A percentile compares a stretch with the other conserved stretches of the same genome.
These are phyloP conservation scores for Amia ocellicauda DNA, from an alignment of 2,113 vertebrate species.

Conservation along the genomic window DNA sequence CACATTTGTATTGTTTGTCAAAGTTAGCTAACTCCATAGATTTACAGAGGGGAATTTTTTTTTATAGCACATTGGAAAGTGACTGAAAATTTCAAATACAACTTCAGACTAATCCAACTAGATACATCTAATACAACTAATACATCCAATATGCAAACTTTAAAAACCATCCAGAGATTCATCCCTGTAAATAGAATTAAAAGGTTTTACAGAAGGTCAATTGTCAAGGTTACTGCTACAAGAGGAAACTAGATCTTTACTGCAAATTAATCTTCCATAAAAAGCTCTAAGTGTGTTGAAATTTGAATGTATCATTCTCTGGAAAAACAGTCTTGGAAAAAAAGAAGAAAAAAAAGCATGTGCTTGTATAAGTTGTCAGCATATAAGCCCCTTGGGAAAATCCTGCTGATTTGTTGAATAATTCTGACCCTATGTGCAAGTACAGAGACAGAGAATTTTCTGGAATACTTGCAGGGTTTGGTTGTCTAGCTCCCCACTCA, in stretches of 20 bases:
- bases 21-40: background rate
- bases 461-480: slow-evolving; percentile 58
- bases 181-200: background rate
- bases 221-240: slow-evolving; percentile 23
- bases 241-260: slow-evolving; percentile 38
- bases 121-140: too few relatives aligned
- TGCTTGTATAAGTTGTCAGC: slow-evolving; percentile 72
- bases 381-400: slow-evolving; percentile 47
- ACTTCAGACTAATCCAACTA: too few relatives aligned
- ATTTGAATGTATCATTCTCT: slow-evolving; percentile 48
- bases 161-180: slow-evolving; percentile 6
- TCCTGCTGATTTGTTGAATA: slow-evolving; percentile 71
- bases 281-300: slow-evolving; percentile 27
- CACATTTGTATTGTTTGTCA: slow-evolving; percentile 27
- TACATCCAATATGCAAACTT: too few relatives aligned
- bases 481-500: slow-evolving; percentile 45
- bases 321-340: slow-evolving; percentile 49
- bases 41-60: too few relatives aligned
- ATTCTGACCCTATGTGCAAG: slow-evolving; percentile 56
- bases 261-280: slow-evolving; percentile 38
- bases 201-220: slow-evolving; percentile 21
- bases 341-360: slow-evolving; percentile 55
- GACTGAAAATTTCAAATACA: too few relatives aligned
- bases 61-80: background rate
- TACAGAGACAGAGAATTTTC: slow-evolving; percentile 50